A percentile compares a stretch with the other conserved stretches of the same genome.
Conservation (phyloP, 2,797 vertebrate genomes). For the Rhincodon typus region DNA sequence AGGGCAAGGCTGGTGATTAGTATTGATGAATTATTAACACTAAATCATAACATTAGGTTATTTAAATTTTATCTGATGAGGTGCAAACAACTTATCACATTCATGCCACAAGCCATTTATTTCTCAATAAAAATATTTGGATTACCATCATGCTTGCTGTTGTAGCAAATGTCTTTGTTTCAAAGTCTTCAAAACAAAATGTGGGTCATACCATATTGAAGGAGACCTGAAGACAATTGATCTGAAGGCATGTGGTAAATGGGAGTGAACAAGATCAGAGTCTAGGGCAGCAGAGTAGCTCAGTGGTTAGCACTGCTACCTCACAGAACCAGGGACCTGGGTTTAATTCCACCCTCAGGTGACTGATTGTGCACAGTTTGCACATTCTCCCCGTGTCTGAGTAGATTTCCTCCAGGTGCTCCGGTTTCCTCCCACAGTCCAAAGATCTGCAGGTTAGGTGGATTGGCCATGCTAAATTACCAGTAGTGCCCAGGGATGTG, state of each 20-base stretch:
- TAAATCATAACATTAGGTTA: not conserved
- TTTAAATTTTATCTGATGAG: not conserved
- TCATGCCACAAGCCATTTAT: not conserved
- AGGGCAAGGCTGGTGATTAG: not conserved
- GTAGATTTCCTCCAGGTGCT: too few relatives aligned
- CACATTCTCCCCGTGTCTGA: too few relatives aligned
- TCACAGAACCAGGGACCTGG: too few relatives aligned
- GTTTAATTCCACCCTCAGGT: too few relatives aligned
- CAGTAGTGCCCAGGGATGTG: too few relatives aligned
- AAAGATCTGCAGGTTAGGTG: too few relatives aligned
- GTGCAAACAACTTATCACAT: not conserved
- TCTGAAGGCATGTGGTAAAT: not conserved
- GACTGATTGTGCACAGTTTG: too few relatives aligned
- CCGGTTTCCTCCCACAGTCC: too few relatives aligned
- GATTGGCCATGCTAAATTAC: too few relatives aligned
- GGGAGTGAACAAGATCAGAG: too few relatives aligned
- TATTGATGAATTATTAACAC: not conserved
- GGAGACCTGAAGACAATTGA: not conserved
- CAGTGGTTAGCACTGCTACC: too few relatives aligned
- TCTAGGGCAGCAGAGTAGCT: too few relatives aligned
- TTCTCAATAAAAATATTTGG: not conserved
- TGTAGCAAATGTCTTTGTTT: not conserved
- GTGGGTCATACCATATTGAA: not conserved
- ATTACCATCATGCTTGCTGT: not conserved
- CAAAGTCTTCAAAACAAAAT: not conserved